Evolutionary conservation across 23 tunicate genomes (phyloP), one percentile per base, ranked within the genome.

Genomic region (Ascidia mentula): DNA sequence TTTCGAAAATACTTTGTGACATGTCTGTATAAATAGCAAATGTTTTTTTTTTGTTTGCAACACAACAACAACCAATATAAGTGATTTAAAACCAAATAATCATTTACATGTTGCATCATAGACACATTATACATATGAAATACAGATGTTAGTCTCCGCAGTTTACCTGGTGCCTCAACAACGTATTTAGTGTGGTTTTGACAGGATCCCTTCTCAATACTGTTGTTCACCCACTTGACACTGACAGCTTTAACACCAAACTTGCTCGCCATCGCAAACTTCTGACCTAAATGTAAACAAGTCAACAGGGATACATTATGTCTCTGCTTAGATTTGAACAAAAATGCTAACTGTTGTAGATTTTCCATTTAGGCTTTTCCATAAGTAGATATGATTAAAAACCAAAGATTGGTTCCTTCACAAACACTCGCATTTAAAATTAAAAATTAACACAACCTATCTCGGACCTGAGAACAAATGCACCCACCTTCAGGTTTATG

Each of bases 241-340:
- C 69, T 92, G 0, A 92, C 97, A 0, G 88, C 89, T 87, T 92
- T 92, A 31, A 87, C 92, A 13, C 97, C 97, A 83, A 92, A 92
- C 69, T 87, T 82, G 40, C 74, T 45, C 37, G 97, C 97, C 92
- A 83, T 82, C 45, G 40, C 65, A 42, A 74, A 91, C 35, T 91
- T 91, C 61, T 91, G 87, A 34, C 96, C 93, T 88, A 42, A 26
- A 45, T 20, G 18, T 53, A 53, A 5, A 1, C n/a, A n/a, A n/a
- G n/a, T n/a, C n/a, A n/a, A n/a, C n/a, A n/a, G n/a, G n/a, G n/a
- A n/a, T 42, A 42, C 53, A 42, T 42, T 9, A 15, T 9, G 15
- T 12, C 53, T 9, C 53, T 42, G 15, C 12, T 42, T 42, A 12
- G 53, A 15, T 42, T 42, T 42, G 53, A 42, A 42, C 53, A 9